phyloP scores from a whole-genome alignment of 1,140 invertebrate species.

The Achroia grisella region DNA sequence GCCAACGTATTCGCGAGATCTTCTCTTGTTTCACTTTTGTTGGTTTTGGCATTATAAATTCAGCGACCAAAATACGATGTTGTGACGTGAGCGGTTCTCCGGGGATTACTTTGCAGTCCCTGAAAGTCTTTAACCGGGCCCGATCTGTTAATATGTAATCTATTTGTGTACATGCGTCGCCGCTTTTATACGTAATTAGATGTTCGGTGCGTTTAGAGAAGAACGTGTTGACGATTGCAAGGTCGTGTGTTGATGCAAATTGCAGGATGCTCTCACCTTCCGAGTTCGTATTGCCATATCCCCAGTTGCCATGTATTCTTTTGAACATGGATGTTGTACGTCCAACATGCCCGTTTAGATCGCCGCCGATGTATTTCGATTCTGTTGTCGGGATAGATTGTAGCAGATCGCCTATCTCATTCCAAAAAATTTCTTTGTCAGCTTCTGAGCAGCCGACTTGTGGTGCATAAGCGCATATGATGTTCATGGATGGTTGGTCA shows the following conservation, averaged over 20 bases:
- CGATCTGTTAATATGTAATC: constrained; percentile 2
- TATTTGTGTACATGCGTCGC: constrained; percentile 3
- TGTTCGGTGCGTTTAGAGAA: constrained; percentile 12
- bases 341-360: constrained; percentile 23
- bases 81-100: constrained; percentile 4
- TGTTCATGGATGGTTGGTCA: neutral
- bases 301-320: constrained; percentile 10
- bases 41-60: neutral
- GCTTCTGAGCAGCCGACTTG: neutral
- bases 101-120: constrained; percentile 11
- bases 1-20: neutral
- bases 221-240: constrained; percentile 14
- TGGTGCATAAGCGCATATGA: constrained; percentile 6
- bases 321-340: neutral
- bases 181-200: constrained; percentile 11
- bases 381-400: neutral
- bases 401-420: constrained; percentile 3
- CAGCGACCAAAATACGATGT: constrained; percentile 4
- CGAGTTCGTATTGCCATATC: constrained; percentile 8
- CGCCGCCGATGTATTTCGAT: constrained; percentile 3
- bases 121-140: neutral
- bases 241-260: neutral
- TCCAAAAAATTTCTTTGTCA: constrained; percentile 5
- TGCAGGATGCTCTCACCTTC: constrained; percentile 8
- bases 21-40: neutral